These are phyloP conservation scores for Volucella zonaria DNA, from an alignment of 2,888 invertebrate genomes.

Conservation along the genomic window DNA sequence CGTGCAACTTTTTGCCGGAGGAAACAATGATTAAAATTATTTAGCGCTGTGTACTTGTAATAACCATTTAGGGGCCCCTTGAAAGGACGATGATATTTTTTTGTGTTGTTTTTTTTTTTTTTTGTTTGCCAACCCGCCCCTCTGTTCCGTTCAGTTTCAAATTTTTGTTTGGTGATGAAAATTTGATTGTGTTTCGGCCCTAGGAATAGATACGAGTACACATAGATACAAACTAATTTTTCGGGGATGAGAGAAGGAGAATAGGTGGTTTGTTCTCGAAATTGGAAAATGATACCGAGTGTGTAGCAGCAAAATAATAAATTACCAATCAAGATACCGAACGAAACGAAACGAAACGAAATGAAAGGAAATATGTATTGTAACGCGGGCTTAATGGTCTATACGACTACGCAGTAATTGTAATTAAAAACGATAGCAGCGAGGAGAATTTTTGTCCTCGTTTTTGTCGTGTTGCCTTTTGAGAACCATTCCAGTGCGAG, in stretches of 20 bases:
- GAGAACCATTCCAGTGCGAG: not conserved
- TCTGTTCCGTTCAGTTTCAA: not conserved
- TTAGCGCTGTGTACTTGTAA: slow-evolving; percentile 47
- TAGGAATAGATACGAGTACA: not conserved
- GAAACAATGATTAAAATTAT: slow-evolving; percentile 70
- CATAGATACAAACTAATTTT: not conserved
- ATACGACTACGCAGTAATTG: slow-evolving; percentile 20
- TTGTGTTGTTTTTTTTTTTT: too few relatives aligned
- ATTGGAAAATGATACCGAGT: slow-evolving; percentile 55
- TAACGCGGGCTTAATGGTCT: slow-evolving; percentile 47
- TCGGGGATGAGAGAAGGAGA: slow-evolving; percentile 13
- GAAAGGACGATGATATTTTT: slow-evolving; percentile 44
- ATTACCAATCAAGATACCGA: slow-evolving; percentile 63
- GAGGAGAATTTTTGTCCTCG: slow-evolving; percentile 14
- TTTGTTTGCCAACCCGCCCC: not conserved
- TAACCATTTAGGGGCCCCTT: slow-evolving; percentile 59
- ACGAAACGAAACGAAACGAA: slow-evolving; percentile 16
- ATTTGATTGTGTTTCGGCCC: slow-evolving; percentile 48
- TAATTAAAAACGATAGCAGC: slow-evolving; percentile 56
- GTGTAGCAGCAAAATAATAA: slow-evolving; percentile 37
- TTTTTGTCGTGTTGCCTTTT: slow-evolving; percentile 36
- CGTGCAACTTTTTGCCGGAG: slow-evolving; percentile 58
- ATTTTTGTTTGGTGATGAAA: slow-evolving; percentile 2
- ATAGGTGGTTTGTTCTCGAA: slow-evolving; percentile 18
- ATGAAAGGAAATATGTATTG: not conserved